These are phyloP conservation scores for Protodeltote pygarga DNA, from an alignment of 2,888 invertebrate species.

Conservation along the genomic window DNA sequence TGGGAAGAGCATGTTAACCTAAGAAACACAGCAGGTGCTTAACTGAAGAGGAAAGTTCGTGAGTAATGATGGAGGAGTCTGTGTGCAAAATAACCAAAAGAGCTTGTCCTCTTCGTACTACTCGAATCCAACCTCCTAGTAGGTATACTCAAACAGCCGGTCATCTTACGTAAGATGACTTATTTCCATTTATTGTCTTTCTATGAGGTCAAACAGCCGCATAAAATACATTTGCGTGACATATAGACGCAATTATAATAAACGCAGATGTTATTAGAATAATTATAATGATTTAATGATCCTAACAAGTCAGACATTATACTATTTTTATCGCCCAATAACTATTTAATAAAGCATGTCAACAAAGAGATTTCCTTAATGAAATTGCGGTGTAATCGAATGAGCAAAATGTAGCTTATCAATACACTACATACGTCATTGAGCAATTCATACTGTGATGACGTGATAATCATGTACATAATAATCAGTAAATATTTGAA, in stretches of 20 bases:
- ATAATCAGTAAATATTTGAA: constrained; percentile 68
- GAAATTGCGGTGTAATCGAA: constrained; percentile 26
- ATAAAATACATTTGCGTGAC: constrained; percentile 19
- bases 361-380: constrained; percentile 36
- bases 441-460: constrained; percentile 25
- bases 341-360: constrained; percentile 20
- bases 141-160: constrained; percentile 1
- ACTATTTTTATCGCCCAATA: constrained; percentile 34
- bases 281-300: constrained; percentile 16
- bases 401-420: constrained; percentile 22
- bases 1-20: too few relatives aligned
- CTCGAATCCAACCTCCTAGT: constrained; percentile 15
- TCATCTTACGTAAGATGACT: constrained; percentile 10
- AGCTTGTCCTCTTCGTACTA: too few relatives aligned
- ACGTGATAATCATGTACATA: constrained; percentile 50
- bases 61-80: too few relatives aligned
- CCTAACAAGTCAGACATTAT: constrained; percentile 2
- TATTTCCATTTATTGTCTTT: constrained; percentile 27
- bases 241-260: constrained; percentile 23
- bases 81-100: too few relatives aligned
- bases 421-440: constrained; percentile 29
- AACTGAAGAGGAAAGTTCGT: too few relatives aligned
- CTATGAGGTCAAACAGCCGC: constrained; percentile 31
- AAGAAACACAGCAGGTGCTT: too few relatives aligned
- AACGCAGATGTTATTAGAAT: constrained; percentile 22